Evolutionary conservation across 1,140 invertebrate species (phyloP), one percentile per base, ranked within the genome.

Genomic region (Pteromalus puparum): DNA sequence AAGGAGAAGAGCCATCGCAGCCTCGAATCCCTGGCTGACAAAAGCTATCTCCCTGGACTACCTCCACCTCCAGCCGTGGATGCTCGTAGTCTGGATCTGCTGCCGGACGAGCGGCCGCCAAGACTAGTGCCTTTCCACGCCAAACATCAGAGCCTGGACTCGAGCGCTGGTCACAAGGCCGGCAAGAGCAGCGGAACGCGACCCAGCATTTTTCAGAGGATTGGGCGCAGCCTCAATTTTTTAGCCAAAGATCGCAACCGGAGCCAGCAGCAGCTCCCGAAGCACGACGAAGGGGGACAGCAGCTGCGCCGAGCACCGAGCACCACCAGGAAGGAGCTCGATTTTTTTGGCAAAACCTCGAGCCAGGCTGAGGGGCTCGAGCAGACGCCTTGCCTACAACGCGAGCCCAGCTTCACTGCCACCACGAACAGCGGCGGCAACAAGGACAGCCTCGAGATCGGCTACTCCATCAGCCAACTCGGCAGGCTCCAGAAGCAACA

Each of bases 391-490:
- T 48, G 42, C 42, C 79, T 85, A 15, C 24, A 70, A 34, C 34
- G 24, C 26, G 61, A 85, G 83, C 26, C 53, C 53, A 38, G 79
- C 88, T 18, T 87, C 89, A 46, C 87, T 15, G 84, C 86, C 1
- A 53, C 30, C 24, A 78, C 28, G n/a, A 81, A 13, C n/a, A 74
- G 73, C 10, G 90, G 88, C 79, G 87, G 87, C 21, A 90, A 91
- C 46, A 90, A 87, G 61, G 91, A 91, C 78, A 91, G 90, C 77
- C 65, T 91, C 18, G 90, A 92, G 65, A 90, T 92, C 7, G 90
- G 90, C 0, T 92, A 90, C 30, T 91, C 90, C 7, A 89, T 90
- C 53, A 92, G 90, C 65, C 90, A 92, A 75, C 81, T 90, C 7
- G 89, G 88, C 34, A 87, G 87, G 84, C 42, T 89, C 13, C 88